Conservation (phyloP, 1,140 invertebrate genomes). For the Tetraneura akinire region DNA sequence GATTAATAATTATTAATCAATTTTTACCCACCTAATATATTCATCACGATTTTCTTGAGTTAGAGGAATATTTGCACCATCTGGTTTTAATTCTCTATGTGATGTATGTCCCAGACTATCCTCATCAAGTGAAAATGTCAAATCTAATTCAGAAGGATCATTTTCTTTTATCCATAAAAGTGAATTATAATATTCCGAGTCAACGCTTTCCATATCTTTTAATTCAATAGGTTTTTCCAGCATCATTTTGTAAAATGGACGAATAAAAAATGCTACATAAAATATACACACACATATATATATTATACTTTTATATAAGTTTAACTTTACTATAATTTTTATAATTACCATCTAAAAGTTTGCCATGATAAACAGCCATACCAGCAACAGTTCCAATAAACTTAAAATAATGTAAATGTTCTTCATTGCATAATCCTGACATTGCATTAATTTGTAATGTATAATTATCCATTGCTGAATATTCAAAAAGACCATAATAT, state of each 20-base stretch:
- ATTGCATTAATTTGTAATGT: constrained; percentile 98
- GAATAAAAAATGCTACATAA: constrained; percentile 91
- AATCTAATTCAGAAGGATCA: constrained; percentile 90
- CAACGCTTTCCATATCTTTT: constrained; percentile 97
- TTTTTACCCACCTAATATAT: constrained; percentile 84
- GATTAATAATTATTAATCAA: not conserved
- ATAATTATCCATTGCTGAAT: constrained; percentile 98
- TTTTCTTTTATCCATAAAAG: constrained; percentile 97
- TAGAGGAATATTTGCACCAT: constrained; percentile 86
- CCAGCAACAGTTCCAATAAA: constrained; percentile 97
- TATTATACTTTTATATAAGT: not conserved
- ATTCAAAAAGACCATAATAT: constrained; percentile 98
- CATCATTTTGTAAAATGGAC: constrained; percentile 99
- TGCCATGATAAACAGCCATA: constrained; percentile 99
- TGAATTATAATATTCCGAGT: constrained; percentile 98
- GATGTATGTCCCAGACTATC: constrained; percentile 94
- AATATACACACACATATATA: not conserved
- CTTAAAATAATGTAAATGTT: constrained; percentile 97
- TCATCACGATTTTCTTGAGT: constrained; percentile 96
- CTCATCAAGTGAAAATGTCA: constrained; percentile 95
- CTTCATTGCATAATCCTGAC: constrained; percentile 95
- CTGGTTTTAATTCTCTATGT: constrained; percentile 87
- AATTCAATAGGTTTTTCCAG: constrained; percentile 89
- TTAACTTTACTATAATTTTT: not conserved
- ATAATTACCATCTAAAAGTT: constrained; percentile 87